A percentile compares a stretch with the other conserved stretches of the same genome.
Conservation (phyloP, 2,797 vertebrate species). For the Spea hammondii region DNA sequence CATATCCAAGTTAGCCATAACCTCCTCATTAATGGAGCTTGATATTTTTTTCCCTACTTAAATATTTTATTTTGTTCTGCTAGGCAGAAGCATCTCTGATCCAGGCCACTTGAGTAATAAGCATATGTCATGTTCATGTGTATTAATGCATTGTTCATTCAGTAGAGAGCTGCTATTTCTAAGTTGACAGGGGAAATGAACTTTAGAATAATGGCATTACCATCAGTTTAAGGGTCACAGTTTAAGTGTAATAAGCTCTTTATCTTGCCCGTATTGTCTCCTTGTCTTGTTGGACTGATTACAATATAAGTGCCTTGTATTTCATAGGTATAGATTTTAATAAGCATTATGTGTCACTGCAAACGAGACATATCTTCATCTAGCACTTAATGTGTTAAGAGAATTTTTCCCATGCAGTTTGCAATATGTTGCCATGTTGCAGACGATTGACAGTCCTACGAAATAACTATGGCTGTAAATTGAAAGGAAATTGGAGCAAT, state of each 20-base stretch:
- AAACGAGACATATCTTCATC: too few relatives aligned
- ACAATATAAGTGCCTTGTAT: not conserved
- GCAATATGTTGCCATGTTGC: too few relatives aligned
- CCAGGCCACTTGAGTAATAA: conserved; percentile 37
- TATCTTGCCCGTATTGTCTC: not conserved
- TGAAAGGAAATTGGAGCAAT: not conserved
- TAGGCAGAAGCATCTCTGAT: conserved; percentile 28
- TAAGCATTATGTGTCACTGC: not conserved
- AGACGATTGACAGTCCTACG: too few relatives aligned
- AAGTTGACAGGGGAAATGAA: conserved; percentile 8
- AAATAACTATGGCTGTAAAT: not conserved
- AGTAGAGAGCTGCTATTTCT: conserved; percentile 20
- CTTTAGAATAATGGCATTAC: not conserved
- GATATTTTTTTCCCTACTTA: conserved; percentile 30
- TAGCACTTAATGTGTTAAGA: too few relatives aligned
- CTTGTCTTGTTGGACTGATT: not conserved
- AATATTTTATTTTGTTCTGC: conserved; percentile 40
- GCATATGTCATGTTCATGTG: conserved; percentile 42
- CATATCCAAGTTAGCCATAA: conserved; percentile 27
- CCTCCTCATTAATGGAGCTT: conserved; percentile 39
- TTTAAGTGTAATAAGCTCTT: not conserved
- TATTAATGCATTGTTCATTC: conserved; percentile 23
- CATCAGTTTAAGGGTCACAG: conserved; percentile 1
- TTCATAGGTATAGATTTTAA: not conserved
- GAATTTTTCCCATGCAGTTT: too few relatives aligned